phyloP scores from a whole-genome alignment of 2,113 vertebrate genomes.

The Halichoeres trimaculatus region DNA sequence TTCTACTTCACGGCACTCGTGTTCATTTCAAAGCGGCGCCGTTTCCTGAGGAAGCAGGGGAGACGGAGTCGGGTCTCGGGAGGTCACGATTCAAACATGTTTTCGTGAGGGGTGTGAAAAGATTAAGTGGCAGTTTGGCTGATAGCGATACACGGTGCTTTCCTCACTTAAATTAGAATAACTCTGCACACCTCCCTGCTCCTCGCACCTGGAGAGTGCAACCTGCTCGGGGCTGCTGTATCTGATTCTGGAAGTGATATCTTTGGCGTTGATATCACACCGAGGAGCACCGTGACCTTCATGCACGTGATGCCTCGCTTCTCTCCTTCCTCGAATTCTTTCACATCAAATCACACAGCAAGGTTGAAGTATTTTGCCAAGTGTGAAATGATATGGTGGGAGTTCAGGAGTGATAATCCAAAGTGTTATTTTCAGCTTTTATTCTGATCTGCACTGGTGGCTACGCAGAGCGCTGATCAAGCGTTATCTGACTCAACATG shows the following conservation, averaged over 20 bases:
- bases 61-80: background rate
- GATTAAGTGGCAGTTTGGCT: background rate
- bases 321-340: conserved; percentile 13
- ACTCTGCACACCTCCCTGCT: background rate
- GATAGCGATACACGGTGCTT: background rate
- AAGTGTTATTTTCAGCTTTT: background rate
- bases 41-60: conserved; percentile 6
- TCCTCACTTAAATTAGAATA: conserved; percentile 9
- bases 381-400: conserved; percentile 24
- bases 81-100: background rate
- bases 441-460: background rate
- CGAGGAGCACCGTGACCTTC: background rate
- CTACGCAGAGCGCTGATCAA: background rate
- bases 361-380: background rate
- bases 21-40: conserved; percentile 47
- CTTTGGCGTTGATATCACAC: background rate
- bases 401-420: background rate
- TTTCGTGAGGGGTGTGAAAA: background rate
- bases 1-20: conserved; percentile 62
- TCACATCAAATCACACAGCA: conserved; percentile 18
- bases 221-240: background rate
- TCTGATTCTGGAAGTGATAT: conserved; percentile 1
- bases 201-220: background rate
- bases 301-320: conserved; percentile 8
- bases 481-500: background rate